A percentile compares a stretch with the other conserved stretches of the same genome.
phyloP scores from a whole-genome alignment of 2,797 vertebrate species.

The Serranus cabrilla region DNA sequence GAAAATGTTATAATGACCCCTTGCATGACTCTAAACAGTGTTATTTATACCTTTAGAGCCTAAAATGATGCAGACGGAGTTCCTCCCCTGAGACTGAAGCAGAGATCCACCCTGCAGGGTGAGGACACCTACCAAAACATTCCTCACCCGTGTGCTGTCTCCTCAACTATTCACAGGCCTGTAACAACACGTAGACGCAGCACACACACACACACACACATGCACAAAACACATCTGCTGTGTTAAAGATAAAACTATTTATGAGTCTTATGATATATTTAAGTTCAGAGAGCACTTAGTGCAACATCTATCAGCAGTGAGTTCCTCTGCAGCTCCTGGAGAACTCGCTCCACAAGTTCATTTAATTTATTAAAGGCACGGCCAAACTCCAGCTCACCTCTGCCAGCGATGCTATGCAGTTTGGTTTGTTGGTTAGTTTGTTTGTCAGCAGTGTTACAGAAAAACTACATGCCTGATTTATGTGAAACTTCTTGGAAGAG shows the following conservation, averaged over 20 bases:
- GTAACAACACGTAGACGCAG: conserved; percentile 48
- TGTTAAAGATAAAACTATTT: not conserved
- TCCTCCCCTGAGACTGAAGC: not conserved
- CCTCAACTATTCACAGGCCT: conserved; percentile 57
- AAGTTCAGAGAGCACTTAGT: not conserved
- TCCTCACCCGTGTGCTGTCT: conserved; percentile 58
- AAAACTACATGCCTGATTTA: too few species aligned
- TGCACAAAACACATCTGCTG: not conserved
- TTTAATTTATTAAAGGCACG: not conserved
- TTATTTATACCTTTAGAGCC: too few species aligned
- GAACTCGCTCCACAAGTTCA: conserved; percentile 13
- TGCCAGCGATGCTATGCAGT: not conserved
- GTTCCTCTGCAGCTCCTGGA: conserved; percentile 6
- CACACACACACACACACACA: not conserved
- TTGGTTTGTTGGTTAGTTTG: too few species aligned
- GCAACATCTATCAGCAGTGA: not conserved
- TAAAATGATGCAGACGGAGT: not conserved
- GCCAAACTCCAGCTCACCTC: not conserved
- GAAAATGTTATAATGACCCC: too few species aligned
- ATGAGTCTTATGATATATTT: not conserved
- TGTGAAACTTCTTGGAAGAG: too few species aligned
- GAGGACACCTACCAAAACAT: conserved; percentile 60
- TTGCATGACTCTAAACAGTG: too few species aligned
- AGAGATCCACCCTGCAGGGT: conserved; percentile 58
- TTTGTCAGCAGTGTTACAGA: too few species aligned